Evolutionary conservation across 2,113 vertebrate genomes (phyloP), one percentile per base, ranked within the genome.

Genomic region (Paradoxurus hermaphroditus): DNA sequence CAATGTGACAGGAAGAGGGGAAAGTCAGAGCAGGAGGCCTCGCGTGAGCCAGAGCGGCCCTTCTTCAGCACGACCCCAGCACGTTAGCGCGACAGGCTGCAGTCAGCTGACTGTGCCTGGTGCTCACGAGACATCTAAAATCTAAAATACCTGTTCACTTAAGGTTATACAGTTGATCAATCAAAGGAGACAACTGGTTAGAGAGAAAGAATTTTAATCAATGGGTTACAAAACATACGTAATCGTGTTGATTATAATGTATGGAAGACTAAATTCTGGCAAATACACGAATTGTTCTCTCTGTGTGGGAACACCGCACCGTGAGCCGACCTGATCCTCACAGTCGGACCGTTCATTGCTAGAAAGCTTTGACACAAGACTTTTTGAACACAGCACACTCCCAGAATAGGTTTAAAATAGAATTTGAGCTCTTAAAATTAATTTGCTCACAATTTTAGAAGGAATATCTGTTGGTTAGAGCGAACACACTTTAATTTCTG

Each of bases 141-240:
- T 14, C 51, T 4, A 10, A 91, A 73, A 51, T 11, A 77, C 18
- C 82, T 67, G 44, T 91, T 87, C 78, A 39, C 7, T 5, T 18
- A 39, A 46, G 27, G 87, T 39, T 70, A 86, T 1, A 0, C 27
- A 70, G 82, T 36, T 53, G 87, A 73, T 25, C 81, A 94, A 86
- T 83, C 79, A 93, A 83, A 94, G 63, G 75, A 81, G 94, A 90
- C 85, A 95, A 49, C 2, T 67, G 41, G 44, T 49, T 36, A 88
- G 21, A 70, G 53, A 92, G 44, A 90, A 93, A 82, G 19, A 89
- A 81, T 94, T 98, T 96, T 95, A 98, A 98, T 96, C 56, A 49
- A 12, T 8, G 67, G 82, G 83, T 78, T 95, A 93, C 86, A 93
- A 81, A 86, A 19, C 73, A 49, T 53, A 91, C 9, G 85, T 59